Conservation (phyloP, 2,113 vertebrate species). For the Charina bottae region DNA sequence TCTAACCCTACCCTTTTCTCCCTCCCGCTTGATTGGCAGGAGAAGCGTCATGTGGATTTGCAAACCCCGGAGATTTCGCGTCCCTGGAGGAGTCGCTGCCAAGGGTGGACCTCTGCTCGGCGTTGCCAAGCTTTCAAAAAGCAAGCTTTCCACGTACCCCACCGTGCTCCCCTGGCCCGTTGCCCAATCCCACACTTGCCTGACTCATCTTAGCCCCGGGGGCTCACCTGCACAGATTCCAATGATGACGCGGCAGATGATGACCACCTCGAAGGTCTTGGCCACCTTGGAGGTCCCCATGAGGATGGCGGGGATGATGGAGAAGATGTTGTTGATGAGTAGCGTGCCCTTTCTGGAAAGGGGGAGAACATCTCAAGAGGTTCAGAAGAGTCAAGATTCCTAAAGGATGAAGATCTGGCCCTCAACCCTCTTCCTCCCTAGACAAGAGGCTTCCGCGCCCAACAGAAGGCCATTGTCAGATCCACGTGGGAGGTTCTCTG, state of each 20-base stretch:
- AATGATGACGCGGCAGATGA: conserved; percentile 83
- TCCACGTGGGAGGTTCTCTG: background rate
- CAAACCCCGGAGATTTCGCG: no score
- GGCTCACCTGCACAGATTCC: conserved; percentile 90
- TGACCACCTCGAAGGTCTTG: conserved; percentile 88
- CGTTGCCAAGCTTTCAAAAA: no score
- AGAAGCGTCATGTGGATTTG: no score
- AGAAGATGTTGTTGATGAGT: conserved; percentile 94
- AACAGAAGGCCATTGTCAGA: background rate
- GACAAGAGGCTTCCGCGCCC: background rate
- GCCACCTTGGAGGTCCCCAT: conserved; percentile 86
- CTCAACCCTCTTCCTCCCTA: background rate
- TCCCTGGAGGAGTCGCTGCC: no score
- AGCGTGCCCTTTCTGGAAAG: conserved; percentile 87
- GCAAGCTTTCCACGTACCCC: no score
- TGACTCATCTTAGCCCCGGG: background rate
- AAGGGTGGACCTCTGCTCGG: no score
- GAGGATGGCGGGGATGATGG: conserved; percentile 85
- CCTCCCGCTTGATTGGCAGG: no score
- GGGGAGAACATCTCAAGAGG: background rate
- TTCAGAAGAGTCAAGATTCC: background rate
- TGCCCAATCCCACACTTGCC: no score
- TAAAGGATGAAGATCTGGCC: background rate
- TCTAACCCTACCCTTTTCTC: background rate
- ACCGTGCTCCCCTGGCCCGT: no score